Evolutionary conservation across 2,797 vertebrate species (phyloP).

Genomic region (Enteromius anoplus): DNA sequence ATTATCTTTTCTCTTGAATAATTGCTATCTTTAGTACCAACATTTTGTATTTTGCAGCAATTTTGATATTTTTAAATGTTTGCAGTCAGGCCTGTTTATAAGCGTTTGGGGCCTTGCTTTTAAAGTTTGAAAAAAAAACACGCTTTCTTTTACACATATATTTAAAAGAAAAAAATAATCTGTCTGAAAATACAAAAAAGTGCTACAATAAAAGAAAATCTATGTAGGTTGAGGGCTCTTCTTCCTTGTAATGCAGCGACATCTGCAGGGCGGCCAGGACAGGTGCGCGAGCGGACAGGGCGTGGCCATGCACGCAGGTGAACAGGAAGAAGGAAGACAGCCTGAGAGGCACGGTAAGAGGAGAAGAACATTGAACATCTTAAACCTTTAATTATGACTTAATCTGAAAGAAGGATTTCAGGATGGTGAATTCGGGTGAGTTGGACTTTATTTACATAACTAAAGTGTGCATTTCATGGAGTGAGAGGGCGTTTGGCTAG

Average conservation of each 20-base stretch:
- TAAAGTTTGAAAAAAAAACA: too few relatives aligned
- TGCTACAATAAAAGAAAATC: background rate
- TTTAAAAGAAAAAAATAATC: background rate
- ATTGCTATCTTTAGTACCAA: background rate
- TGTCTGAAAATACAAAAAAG: background rate
- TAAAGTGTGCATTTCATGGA: background rate
- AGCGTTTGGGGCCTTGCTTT: background rate
- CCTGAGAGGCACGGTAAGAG: constrained; percentile 35
- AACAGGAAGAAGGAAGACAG: constrained; percentile 32
- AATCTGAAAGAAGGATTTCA: constrained; percentile 40
- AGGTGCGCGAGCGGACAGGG: constrained; percentile 24
- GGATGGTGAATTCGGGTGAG: constrained; percentile 73
- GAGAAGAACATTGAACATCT: background rate
- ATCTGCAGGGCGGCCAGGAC: background rate
- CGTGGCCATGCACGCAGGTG: constrained; percentile 39
- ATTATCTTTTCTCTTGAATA: background rate
- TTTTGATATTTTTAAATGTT: background rate
- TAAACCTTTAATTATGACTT: constrained; percentile 39
- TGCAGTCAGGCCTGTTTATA: background rate
- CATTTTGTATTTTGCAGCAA: background rate
- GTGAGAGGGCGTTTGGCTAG: background rate
- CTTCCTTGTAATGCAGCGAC: constrained; percentile 10
- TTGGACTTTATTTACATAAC: constrained; percentile 1
- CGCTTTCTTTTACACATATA: too few relatives aligned
- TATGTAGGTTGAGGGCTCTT: background rate